Base-by-base conservation (phyloP, 2,113 vertebrate species). In the Mormyrus iriodes region DNA sequence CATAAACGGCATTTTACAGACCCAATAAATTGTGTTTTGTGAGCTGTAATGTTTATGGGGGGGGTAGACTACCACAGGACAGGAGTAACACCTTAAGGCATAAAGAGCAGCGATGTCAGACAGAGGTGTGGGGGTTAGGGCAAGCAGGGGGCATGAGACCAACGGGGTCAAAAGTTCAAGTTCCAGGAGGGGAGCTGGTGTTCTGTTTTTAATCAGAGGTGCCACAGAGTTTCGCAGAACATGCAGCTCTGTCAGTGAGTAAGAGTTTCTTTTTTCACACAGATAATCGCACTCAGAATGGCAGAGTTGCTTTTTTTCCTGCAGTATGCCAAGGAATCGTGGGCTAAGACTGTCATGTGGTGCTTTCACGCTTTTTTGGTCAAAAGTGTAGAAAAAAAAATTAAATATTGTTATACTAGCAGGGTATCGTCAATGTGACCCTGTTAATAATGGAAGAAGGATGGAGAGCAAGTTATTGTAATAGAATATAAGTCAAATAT, bases 1-100 rank as follows among this genome's bases (percentile, higher is more conserved):
- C 58, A 49, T 86, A 86, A 89, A 89, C 48, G 53, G 27, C 58
- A 73, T 89, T 89, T 89, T 89, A 85, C 82, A 85, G 82, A 53
- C 52, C 21, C 52, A 58, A 61, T 85, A 89, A 89, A 89, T 39
- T 31, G 35, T 85, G 84, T 39, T 61, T 85, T 51, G 88, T 82
- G 31, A 49, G 69, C 88, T 82, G 88, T 89, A 52, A 83, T 83
- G 49, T 53, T 76, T 82, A 55, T 88, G 39, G 53, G 46, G 46
- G 58, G 42, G 31, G 61, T 2, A n/a, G 76, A 24, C 27, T 39
- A 44, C 27, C 35, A 89, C 51, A 89, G 46, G 42, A 83, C 79
- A 89, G 5, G 58, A 76, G 27, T 48, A 69, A 86, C 58, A 52
- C 49, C 51, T 58, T 44, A 13, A 4, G 51, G 51, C 49, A 82